phyloP scores from a whole-genome alignment of 2,888 invertebrate species.

The Plemyria rubiginata region DNA sequence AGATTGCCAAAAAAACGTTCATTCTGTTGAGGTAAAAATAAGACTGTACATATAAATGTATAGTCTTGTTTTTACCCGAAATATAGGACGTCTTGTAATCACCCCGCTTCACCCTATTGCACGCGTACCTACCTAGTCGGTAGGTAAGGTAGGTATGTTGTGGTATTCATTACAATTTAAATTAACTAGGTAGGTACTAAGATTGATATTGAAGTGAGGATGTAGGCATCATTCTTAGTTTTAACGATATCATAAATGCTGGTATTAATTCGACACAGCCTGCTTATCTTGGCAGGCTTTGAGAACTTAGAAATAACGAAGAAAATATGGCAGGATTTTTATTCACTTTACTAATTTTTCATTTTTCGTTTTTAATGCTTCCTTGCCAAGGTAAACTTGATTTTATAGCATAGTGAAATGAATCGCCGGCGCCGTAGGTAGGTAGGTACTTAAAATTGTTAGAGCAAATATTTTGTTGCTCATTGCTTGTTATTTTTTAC shows the following conservation, averaged over 20 bases:
- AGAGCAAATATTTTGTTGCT: background rate
- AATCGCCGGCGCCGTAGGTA: no score
- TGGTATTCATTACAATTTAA: background rate
- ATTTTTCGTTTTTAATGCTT: conserved; percentile 12
- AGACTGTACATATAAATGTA: no score
- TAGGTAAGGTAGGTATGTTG: no score
- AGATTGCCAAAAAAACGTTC: no score
- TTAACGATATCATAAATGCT: conserved; percentile 16
- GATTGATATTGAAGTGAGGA: background rate
- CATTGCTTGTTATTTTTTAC: conserved; percentile 6
- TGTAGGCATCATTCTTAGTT: conserved; percentile 4
- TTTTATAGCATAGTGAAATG: background rate
- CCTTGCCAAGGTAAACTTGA: conserved; percentile 21
- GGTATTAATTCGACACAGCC: conserved; percentile 8
- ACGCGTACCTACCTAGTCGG: no score
- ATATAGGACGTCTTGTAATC: no score
- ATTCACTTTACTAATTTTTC: conserved; percentile 14
- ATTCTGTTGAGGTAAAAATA: no score
- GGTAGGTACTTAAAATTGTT: background rate
- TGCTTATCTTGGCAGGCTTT: conserved; percentile 21
- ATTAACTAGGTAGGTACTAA: background rate
- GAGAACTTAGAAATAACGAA: conserved; percentile 20
- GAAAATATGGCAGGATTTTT: conserved; percentile 20
- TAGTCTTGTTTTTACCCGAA: no score
- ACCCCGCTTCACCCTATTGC: no score